These are phyloP conservation scores for Drosophila willistoni DNA, from an alignment of 1,140 invertebrate species.

Conservation along the genomic window DNA sequence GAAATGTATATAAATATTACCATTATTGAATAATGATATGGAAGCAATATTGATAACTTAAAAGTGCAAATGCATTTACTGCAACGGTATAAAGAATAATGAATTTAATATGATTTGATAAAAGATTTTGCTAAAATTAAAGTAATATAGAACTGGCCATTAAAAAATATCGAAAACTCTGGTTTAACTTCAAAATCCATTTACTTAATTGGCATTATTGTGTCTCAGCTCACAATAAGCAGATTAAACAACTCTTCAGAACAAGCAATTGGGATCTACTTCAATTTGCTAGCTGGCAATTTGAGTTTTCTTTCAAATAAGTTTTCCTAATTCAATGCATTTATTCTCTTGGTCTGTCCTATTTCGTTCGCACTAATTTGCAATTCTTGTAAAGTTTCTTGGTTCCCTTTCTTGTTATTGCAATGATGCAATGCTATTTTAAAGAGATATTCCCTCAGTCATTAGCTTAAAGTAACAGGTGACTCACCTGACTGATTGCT, in stretches of 20 bases:
- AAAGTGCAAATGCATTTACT: neutral
- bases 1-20: neutral
- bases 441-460: constrained; percentile 3
- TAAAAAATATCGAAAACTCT: neutral
- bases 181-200: neutral
- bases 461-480: constrained; percentile 14
- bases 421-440: neutral
- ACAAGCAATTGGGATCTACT: neutral
- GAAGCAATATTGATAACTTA: neutral
- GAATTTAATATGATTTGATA: too few species aligned
- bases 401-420: neutral
- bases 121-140: too few species aligned
- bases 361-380: neutral
- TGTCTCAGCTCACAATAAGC: too few species aligned
- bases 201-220: too few species aligned
- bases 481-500: constrained; percentile 1
- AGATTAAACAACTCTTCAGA: neutral
- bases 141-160: too few species aligned
- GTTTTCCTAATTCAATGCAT: constrained; percentile 1
- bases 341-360: neutral
- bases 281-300: neutral
- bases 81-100: neutral
- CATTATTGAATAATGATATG: neutral
- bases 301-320: constrained; percentile 4
- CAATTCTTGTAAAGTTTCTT: neutral